Evolutionary conservation across 2,113 vertebrate genomes (phyloP), one percentile per base, ranked within the genome.

Genomic region (Lichenostomus cassidix): DNA sequence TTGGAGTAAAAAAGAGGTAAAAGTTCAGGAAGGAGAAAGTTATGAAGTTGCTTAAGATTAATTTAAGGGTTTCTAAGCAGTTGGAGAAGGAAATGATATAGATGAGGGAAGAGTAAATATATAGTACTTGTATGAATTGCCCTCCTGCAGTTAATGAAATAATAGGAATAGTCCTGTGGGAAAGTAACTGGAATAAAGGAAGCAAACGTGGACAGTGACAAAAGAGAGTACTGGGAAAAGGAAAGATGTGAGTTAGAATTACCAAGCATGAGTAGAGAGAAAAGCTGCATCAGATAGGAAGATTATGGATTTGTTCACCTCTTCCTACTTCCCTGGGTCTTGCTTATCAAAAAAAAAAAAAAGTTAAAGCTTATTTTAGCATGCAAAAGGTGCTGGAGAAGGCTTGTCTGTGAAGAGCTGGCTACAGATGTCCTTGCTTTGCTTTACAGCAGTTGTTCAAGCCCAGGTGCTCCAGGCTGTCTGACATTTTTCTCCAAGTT

Each of bases 401-500:
- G 10, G 5, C 31, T 86, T 76, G 23, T 52, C 14, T 76, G 88
- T 90, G 65, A 83, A 60, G 22, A 23, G 44, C 19, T 21, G 79
- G 39, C 44, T 75, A 17, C n/a, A 83, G 21, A 20, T 78, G 39
- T 68, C 53, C 10, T 91, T 92, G 44, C 47, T 92, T 60, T 89
- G 21, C 74, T 87, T 89, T 93, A 7, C 91, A 97, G 83, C 92
- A 99, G 98, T 94, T 29, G 68, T 44, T 96, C 97, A 86, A 93
- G 94, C 13, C 65, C 93, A 12, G 96, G 83, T 73, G 41, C 92
- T 69, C 90, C 97, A 42, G 87, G 92, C 56, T 97, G 97, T 28
- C 92, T 99, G 73, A 97, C 69, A 2, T 99, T 99, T 97, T 98
- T 96, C 96, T 99, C 99, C 33, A 97, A 97, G 67, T 99, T 99